These are phyloP conservation scores for Spongilla lacustris DNA, from an alignment of 37 sponge, comb jelly and placozoan genomes.

Conservation along the genomic window DNA sequence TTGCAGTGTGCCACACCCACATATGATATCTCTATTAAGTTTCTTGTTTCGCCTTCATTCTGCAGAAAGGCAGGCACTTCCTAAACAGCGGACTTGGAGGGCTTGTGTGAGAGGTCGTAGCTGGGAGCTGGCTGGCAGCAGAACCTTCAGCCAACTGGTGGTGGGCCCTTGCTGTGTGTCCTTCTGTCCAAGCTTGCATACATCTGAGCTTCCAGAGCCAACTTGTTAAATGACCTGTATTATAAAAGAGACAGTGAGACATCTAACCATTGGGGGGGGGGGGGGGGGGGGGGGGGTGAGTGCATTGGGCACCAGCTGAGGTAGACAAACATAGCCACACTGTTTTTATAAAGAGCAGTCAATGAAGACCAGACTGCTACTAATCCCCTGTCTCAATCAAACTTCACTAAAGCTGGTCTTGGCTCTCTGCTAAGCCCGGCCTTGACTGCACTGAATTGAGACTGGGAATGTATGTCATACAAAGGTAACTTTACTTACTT, in stretches of 20 bases:
- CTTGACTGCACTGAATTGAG: too few species aligned
- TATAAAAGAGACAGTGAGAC: not conserved
- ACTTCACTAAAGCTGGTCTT: too few species aligned
- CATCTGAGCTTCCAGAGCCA: constrained; percentile 21
- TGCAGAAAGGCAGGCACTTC: constrained; percentile 57
- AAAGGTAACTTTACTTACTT: too few species aligned
- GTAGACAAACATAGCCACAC: too few species aligned
- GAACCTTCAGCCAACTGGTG: not conserved
- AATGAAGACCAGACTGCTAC: too few species aligned
- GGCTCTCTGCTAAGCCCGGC: too few species aligned
- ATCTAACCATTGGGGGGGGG: too few species aligned
- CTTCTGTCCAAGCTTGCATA: not conserved
- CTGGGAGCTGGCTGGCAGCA: not conserved
- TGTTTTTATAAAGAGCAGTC: too few species aligned
- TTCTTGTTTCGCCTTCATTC: not conserved
- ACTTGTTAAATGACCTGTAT: constrained; percentile 17
- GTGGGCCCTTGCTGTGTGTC: not conserved
- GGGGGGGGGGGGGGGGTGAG: not conserved
- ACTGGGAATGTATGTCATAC: too few species aligned
- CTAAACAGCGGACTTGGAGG: constrained; percentile 52
- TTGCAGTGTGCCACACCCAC: not conserved
- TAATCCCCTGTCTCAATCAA: too few species aligned
- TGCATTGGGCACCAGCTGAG: too few species aligned
- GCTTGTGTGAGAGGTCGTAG: constrained; percentile 11
- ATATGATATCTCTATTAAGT: not conserved